These are phyloP conservation scores for Drosophila nigritarsus DNA, from an alignment of 2,888 invertebrate genomes.

Conservation along the genomic window DNA sequence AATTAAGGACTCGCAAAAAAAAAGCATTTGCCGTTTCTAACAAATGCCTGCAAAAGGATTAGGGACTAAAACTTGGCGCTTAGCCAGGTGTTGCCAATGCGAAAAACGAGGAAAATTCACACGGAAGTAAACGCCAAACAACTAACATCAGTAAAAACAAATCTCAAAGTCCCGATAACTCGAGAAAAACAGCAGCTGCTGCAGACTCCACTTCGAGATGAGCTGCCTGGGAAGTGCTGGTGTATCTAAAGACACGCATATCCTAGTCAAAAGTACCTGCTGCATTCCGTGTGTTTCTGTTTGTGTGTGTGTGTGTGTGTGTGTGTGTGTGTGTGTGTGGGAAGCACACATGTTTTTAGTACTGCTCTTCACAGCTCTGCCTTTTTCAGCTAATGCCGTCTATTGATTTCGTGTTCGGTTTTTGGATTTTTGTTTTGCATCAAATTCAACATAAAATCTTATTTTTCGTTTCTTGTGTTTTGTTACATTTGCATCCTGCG, in stretches of 20 bases:
- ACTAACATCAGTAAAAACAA: slow-evolving; percentile 29
- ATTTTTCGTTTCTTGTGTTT: slow-evolving; percentile 37
- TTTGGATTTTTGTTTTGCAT: slow-evolving; percentile 55
- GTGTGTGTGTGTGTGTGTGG: slow-evolving; percentile 41
- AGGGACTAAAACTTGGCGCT: slow-evolving; percentile 46
- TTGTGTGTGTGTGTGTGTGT: slow-evolving; percentile 3
- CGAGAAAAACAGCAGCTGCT: slow-evolving; percentile 36
- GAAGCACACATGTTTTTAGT: slow-evolving; percentile 53
- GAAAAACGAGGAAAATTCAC: slow-evolving; percentile 45
- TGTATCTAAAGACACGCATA: slow-evolving; percentile 12
- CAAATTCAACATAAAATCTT: slow-evolving; percentile 51
- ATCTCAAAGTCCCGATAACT: slow-evolving; percentile 34
- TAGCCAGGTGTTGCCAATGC: slow-evolving; percentile 50
- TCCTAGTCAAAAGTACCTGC: slow-evolving; percentile 55
- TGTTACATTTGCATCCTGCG: slow-evolving; percentile 65
- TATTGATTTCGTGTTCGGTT: slow-evolving; percentile 25
- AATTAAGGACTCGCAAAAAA: slow-evolving; percentile 50
- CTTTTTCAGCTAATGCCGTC: slow-evolving; percentile 17
- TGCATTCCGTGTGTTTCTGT: slow-evolving; percentile 19
- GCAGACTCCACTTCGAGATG: slow-evolving; percentile 4
- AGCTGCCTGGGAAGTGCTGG: slow-evolving; percentile 39
- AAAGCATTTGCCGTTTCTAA: slow-evolving; percentile 51
- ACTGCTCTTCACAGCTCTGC: slow-evolving; percentile 7
- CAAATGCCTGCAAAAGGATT: slow-evolving; percentile 65
- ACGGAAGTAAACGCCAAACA: slow-evolving; percentile 51